A percentile compares a stretch with the other conserved stretches of the same genome.
These are phyloP conservation scores for Drosophila melanica DNA, from an alignment of 1,140 invertebrate genomes.

Conservation along the genomic window DNA sequence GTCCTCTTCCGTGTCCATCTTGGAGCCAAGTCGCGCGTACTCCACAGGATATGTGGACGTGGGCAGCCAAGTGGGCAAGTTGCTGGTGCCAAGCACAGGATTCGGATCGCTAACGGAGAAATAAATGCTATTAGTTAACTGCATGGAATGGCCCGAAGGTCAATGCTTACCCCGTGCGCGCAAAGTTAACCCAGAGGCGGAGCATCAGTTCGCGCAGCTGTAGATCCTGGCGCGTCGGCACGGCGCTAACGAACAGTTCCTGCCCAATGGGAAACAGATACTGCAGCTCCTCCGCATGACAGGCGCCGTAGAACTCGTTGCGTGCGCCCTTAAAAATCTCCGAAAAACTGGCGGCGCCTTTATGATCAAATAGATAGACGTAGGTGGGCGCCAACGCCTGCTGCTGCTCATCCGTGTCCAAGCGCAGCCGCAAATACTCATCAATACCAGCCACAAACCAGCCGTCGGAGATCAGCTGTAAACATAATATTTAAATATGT, in stretches of 20 bases:
- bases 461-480: slow-evolving; percentile 88
- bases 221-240: slow-evolving; percentile 84
- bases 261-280: slow-evolving; percentile 89
- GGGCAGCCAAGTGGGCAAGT: slow-evolving; percentile 84
- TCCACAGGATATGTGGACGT: slow-evolving; percentile 82
- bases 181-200: slow-evolving; percentile 89
- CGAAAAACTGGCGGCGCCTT: slow-evolving; percentile 88
- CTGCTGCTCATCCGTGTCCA: slow-evolving; percentile 71
- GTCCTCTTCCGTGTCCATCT: slow-evolving; percentile 46
- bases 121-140: background rate
- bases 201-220: slow-evolving; percentile 86
- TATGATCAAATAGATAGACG: slow-evolving; percentile 88
- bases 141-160: background rate
- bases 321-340: slow-evolving; percentile 87
- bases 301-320: slow-evolving; percentile 87
- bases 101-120: slow-evolving; percentile 84
- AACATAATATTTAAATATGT: background rate
- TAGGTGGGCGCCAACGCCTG: slow-evolving; percentile 85
- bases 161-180: slow-evolving; percentile 86
- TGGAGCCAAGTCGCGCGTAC: slow-evolving; percentile 84
- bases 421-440: slow-evolving; percentile 86
- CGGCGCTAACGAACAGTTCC: slow-evolving; percentile 85
- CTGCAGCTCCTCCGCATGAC: slow-evolving; percentile 90
- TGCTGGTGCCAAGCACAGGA: slow-evolving; percentile 68
- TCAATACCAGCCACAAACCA: slow-evolving; percentile 87